A percentile compares a stretch with the other conserved stretches of the same genome.
Conservation (phyloP, 2,888 invertebrate genomes). For the Caenorhabditis virilis region DNA sequence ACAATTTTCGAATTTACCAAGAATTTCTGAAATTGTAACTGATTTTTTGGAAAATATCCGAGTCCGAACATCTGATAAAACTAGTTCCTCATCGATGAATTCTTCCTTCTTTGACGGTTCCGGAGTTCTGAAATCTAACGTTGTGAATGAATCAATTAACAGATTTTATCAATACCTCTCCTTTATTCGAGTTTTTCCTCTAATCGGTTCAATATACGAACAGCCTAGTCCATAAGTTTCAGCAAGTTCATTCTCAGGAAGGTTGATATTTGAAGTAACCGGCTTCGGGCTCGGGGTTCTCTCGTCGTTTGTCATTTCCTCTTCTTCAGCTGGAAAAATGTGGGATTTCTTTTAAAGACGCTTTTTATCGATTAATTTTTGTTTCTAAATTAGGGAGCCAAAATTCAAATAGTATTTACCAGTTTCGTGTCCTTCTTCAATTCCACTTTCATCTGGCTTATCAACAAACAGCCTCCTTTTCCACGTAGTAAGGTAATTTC, state of each 20-base stretch:
- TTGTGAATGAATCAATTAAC: too few relatives aligned
- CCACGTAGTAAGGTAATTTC: slow-evolving; percentile 26
- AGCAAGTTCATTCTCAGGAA: slow-evolving; percentile 24
- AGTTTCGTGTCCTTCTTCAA: too few relatives aligned
- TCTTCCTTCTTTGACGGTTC: too few relatives aligned
- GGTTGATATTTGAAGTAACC: too few relatives aligned
- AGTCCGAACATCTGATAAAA: not conserved
- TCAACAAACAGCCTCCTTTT: slow-evolving; percentile 25
- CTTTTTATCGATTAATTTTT: too few relatives aligned
- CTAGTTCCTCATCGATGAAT: not conserved
- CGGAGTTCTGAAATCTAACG: too few relatives aligned
- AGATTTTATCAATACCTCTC: slow-evolving; percentile 7
- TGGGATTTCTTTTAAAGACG: too few relatives aligned
- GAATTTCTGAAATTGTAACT: slow-evolving; percentile 4
- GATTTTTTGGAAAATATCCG: not conserved
- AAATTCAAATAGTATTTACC: too few relatives aligned
- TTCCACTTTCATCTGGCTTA: not conserved
- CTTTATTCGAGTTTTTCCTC: slow-evolving; percentile 4
- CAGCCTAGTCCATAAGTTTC: slow-evolving; percentile 6
- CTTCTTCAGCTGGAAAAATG: too few relatives aligned
- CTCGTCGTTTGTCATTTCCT: too few relatives aligned
- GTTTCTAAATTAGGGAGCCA: too few relatives aligned
- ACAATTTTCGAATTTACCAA: slow-evolving; percentile 7
- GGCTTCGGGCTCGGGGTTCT: too few relatives aligned
- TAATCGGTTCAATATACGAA: slow-evolving; percentile 7